Percentiles rank a stretch among this genome's conserved stretches.
Conservation (phyloP, 2,113 vertebrate species). For the Procavia capensis region DNA sequence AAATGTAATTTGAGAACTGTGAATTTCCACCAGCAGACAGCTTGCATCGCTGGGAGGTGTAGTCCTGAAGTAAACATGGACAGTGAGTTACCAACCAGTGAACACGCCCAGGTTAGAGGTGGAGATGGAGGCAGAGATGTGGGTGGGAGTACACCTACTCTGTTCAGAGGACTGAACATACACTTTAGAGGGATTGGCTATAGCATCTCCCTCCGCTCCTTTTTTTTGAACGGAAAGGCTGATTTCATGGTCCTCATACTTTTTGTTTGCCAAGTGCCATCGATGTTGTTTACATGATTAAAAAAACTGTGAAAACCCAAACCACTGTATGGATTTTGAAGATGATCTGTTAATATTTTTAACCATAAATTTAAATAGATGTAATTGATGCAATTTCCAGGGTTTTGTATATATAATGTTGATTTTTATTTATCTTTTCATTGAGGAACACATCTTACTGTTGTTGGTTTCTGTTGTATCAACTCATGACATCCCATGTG, state of each 20-base stretch:
- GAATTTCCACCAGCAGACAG: conserved; percentile 20
- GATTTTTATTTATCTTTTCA: background rate
- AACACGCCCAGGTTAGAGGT: background rate
- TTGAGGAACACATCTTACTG: background rate
- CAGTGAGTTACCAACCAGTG: background rate
- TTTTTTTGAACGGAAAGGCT: background rate
- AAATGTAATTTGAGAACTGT: conserved; percentile 39
- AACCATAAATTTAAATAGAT: background rate
- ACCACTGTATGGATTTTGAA: background rate
- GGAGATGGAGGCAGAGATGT: background rate
- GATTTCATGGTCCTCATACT: background rate
- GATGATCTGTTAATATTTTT: background rate
- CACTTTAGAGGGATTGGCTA: background rate
- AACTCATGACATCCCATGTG: no score
- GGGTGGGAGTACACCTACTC: background rate
- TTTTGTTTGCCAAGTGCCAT: background rate
- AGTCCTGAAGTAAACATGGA: background rate
- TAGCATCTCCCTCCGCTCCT: no score
- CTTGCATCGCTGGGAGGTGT: conserved; percentile 45
- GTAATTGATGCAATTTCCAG: background rate
- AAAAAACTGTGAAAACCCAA: background rate
- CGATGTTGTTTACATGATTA: no score
- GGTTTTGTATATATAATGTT: background rate
- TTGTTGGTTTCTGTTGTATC: no score
- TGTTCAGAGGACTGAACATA: background rate